Base-by-base conservation (phyloP, 2,888 invertebrate species). In the Rosalia funebris region DNA sequence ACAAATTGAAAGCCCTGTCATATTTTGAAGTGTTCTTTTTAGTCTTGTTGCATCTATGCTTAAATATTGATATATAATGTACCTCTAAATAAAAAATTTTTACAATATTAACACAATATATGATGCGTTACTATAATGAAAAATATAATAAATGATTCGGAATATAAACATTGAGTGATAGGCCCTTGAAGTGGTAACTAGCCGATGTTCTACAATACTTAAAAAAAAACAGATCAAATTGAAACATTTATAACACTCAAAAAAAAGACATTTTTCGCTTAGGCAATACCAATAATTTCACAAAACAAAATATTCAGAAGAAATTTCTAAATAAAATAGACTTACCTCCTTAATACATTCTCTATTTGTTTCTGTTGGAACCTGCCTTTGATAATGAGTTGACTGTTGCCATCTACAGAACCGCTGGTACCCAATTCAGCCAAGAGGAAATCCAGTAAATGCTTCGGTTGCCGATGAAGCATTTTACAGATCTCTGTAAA, bases 311-410 rank as follows among this genome's bases (percentile, higher is more conserved):
- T n/a, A 5, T 25, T 25, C 7, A 25, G 4, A 7, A 25, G 7
- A 7, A 25, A 25, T 25, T 25, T 5, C 25, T 25, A n/a, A n/a
- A n/a, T 25, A 25, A 5, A 25, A 7, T 25, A 25, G 7, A 25
- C 34, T 63, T 65, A 88, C 82, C 95, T 89, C 83, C 98, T 91
- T 73, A 99, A 87, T 37, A 99, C 98, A 85, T 96, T 98, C 84
- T 99, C 99, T 82, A 99, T 98, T 85, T 99, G 99, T 86, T 99
- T 99, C 79, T 98, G 98, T 82, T 98, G 98, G 84, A 99, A 99
- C 76, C 98, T 89, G 53, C 99, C 99, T 82, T 98, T 98, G 75
- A 99, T 98, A 76, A 99, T 98, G 56, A 99, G 87, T 79, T 98
- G 98, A 81, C 95, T 96, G 82, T 97, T 98, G 70, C 98, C 98